Percentiles rank a stretch among this genome's conserved stretches.
Evolutionary conservation across 1,140 invertebrate species (phyloP).

Genomic region (Calephelis virginiensis): DNA sequence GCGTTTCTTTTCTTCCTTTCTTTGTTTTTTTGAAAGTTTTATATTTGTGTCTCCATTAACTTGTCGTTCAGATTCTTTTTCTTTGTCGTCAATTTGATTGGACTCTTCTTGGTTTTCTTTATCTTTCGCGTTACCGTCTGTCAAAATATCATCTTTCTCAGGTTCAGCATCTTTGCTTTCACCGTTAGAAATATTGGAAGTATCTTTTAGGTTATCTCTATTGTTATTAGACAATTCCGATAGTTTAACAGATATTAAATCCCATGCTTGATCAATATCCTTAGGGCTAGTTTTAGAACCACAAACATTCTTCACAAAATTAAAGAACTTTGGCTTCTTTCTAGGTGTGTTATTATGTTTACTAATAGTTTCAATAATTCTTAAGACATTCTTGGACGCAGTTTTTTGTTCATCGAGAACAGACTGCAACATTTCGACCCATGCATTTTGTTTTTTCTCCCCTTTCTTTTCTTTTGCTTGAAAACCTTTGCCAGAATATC

Average conservation of each 20-base stretch:
- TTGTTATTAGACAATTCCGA: constrained; percentile 71
- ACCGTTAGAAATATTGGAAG: constrained; percentile 40
- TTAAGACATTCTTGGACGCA: constrained; percentile 79
- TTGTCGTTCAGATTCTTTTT: constrained; percentile 21
- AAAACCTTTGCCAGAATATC: constrained; percentile 92
- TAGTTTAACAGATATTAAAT: constrained; percentile 83
- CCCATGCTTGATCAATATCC: constrained; percentile 83
- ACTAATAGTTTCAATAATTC: constrained; percentile 85
- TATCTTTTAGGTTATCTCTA: constrained; percentile 31
- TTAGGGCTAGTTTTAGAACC: constrained; percentile 77
- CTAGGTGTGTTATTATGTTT: constrained; percentile 93
- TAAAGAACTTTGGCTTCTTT: constrained; percentile 93
- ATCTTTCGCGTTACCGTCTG: constrained; percentile 30
- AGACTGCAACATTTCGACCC: constrained; percentile 90
- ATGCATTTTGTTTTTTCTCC: constrained; percentile 92
- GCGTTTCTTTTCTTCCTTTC: constrained; percentile 78
- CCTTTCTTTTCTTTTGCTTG: constrained; percentile 91
- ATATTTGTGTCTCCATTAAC: constrained; percentile 42
- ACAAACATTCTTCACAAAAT: constrained; percentile 84
- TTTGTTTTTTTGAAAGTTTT: constrained; percentile 77
- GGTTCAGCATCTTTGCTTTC: constrained; percentile 23
- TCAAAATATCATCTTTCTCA: constrained; percentile 24
- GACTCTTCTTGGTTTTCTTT: constrained; percentile 34
- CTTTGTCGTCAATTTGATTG: constrained; percentile 34
- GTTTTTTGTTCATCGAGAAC: constrained; percentile 83